These are phyloP conservation scores for Dicrostonyx torquatus DNA, from an alignment of 2,797 vertebrate species.

Conservation along the genomic window DNA sequence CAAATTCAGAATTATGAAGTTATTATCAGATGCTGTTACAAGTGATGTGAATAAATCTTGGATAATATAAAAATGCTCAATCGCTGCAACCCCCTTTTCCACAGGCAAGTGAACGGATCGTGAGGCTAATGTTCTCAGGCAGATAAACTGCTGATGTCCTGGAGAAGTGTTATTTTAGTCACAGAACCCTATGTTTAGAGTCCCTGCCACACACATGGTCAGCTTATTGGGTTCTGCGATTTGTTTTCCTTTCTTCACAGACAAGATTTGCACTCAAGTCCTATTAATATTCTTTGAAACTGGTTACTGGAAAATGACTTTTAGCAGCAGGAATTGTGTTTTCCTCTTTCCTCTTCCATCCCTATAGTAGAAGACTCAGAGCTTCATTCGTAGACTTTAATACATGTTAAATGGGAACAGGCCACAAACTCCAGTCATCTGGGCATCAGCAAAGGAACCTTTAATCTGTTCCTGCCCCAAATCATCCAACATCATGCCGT, in stretches of 20 bases:
- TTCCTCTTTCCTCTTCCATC: not conserved
- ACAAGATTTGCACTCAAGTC: conserved; percentile 59
- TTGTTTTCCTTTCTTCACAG: conserved; percentile 64
- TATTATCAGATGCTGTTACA: conserved; percentile 81
- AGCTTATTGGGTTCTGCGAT: conserved; percentile 51
- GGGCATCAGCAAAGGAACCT: not conserved
- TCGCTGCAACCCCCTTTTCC: conserved; percentile 6
- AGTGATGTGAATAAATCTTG: conserved; percentile 80
- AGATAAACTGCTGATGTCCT: conserved; percentile 56
- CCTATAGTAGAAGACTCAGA: conserved; percentile 1
- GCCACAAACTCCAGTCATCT: not conserved
- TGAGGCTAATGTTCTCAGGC: not conserved
- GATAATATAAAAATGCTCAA: conserved; percentile 74
- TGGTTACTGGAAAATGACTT: conserved; percentile 54
- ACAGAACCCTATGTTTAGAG: not conserved
- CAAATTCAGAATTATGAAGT: conserved; percentile 80
- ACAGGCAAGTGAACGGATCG: conserved; percentile 20
- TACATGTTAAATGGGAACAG: not conserved
- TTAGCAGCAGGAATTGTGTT: conserved; percentile 56
- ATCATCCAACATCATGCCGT: not conserved
- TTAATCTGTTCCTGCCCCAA: not conserved
- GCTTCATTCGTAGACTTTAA: not conserved
- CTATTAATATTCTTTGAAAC: conserved; percentile 52
- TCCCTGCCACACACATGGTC: conserved; percentile 59
- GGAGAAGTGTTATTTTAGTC: conserved; percentile 61